These are phyloP conservation scores for Tolmerus cingulatus DNA, from an alignment of 2,888 invertebrate species.

Conservation along the genomic window DNA sequence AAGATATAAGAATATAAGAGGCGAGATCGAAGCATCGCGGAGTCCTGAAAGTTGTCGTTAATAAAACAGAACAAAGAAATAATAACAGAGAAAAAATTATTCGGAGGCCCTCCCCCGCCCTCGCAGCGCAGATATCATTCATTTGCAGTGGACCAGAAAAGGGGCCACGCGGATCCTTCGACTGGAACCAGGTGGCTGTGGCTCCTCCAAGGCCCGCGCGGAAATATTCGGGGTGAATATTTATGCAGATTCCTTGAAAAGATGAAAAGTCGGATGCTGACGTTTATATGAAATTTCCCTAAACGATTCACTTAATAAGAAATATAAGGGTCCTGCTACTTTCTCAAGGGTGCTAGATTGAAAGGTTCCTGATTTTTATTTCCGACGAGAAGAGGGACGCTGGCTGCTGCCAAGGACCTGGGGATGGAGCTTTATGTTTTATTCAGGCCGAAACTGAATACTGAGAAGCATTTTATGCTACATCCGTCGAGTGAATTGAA, in stretches of 20 bases:
- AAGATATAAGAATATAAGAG: not conserved
- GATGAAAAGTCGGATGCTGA: slow-evolving; percentile 6
- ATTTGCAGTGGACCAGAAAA: not conserved
- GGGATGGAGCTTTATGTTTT: slow-evolving; percentile 11
- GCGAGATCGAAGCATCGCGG: not conserved
- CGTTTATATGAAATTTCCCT: slow-evolving; percentile 10
- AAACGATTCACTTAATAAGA: slow-evolving; percentile 16
- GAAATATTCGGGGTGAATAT: slow-evolving; percentile 9
- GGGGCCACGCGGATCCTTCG: not conserved
- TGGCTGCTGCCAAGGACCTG: not conserved
- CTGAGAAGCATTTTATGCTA: not conserved
- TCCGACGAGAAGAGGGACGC: not conserved
- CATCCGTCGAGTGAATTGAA: not conserved
- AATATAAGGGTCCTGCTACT: not conserved
- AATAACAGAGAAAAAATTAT: not conserved
- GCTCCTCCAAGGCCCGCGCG: not conserved
- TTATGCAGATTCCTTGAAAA: slow-evolving; percentile 11
- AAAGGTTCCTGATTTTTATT: slow-evolving; percentile 14
- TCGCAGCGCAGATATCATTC: not conserved
- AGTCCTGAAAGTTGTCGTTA: not conserved
- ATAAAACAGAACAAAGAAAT: slow-evolving; percentile 5
- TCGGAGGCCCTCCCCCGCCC: not conserved
- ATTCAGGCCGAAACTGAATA: not conserved
- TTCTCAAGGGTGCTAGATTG: not conserved
- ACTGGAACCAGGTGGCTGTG: not conserved